Evolutionary conservation across 2,888 invertebrate genomes (phyloP), one percentile per base, ranked within the genome.

Genomic region (Saturnia pavonia): DNA sequence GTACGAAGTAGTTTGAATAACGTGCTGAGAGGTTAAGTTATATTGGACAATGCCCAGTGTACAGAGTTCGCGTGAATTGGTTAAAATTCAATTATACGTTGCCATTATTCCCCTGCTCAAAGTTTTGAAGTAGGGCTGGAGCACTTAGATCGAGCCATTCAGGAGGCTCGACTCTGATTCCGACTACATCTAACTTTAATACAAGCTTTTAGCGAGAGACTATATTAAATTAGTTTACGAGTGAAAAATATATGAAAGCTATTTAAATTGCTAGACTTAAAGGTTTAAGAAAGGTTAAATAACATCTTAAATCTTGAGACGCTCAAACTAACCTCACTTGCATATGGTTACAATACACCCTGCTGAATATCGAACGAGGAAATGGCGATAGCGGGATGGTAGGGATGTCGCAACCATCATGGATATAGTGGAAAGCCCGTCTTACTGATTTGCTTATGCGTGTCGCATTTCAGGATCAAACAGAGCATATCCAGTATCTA

Each of bases 11-110:
- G n/a, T n/a, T 25, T 51, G 27, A 42, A 65, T 27, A 14, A 11
- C n/a, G 16, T 8, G 14, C 8, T 34, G 60, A 70, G 65, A 9
- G 72, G 86, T 19, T 79, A 73, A 69, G 34, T 70, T 76, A 75
- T 12, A 67, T 60, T 81, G 81, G 88, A 63, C 71, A 68, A 7
- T 57, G 70, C 71, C 72, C 75, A 78, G 75, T 81, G 80, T 76
- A 82, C 81, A 83, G 82, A 78, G 82, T 83, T 79, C 75, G 82
- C 78, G 82, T 78, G 86, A 88, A 88, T 88, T 86, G 88, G 88
- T 88, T 86, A 85, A 90, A 89, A 90, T 87, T 90, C 87, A 86
- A 90, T 90, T 90, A 90, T 88, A 84, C 82, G 81, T 78, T 76
- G 74, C 87, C 85, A 87, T 89, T 90, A 89, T 89, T 88, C 85